These are phyloP conservation scores for Pseudocheirus occidentalis DNA, from an alignment of 2,797 vertebrate genomes.

Conservation along the genomic window DNA sequence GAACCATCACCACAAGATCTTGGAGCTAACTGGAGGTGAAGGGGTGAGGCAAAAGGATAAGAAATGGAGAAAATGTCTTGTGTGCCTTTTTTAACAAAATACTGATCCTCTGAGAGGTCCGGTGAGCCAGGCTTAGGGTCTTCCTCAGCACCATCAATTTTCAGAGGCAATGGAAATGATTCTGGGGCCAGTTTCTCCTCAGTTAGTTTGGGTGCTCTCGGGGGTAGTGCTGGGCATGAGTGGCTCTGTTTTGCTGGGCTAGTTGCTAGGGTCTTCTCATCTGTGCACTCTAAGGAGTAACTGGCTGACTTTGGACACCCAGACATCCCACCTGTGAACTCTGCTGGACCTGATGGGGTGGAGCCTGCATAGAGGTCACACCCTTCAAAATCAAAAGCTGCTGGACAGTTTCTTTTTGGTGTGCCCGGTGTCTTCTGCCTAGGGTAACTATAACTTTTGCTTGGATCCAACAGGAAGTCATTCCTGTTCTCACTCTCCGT, in stretches of 20 bases:
- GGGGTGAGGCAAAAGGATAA: slow-evolving; percentile 86
- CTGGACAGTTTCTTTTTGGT: slow-evolving; percentile 91
- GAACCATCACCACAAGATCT: slow-evolving; percentile 88
- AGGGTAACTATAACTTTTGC: slow-evolving; percentile 96
- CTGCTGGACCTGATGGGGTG: slow-evolving; percentile 79
- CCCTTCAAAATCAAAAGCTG: slow-evolving; percentile 89
- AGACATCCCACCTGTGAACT: slow-evolving; percentile 78
- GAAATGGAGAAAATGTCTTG: slow-evolving; percentile 86
- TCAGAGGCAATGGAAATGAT: slow-evolving; percentile 80
- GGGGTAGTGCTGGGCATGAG: slow-evolving; percentile 95
- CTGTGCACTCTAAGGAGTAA: slow-evolving; percentile 92
- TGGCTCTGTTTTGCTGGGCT: slow-evolving; percentile 91
- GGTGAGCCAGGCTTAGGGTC: slow-evolving; percentile 81
- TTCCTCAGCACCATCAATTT: slow-evolving; percentile 86
- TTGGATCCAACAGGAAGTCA: slow-evolving; percentile 89
- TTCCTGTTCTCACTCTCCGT: slow-evolving; percentile 86
- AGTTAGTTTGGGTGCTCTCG: slow-evolving; percentile 89
- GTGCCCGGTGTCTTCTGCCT: slow-evolving; percentile 93
- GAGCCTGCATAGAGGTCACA: slow-evolving; percentile 78
- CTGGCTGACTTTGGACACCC: slow-evolving; percentile 94
- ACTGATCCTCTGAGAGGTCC: slow-evolving; percentile 85
- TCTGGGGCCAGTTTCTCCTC: slow-evolving; percentile 85
- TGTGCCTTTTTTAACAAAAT: slow-evolving; percentile 83
- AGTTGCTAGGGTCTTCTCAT: slow-evolving; percentile 87
- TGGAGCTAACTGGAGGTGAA: slow-evolving; percentile 85